Evolutionary conservation across 35 echinoderm and acorn worm species (phyloP).

Genomic region (Heliocidaris tuberculata): DNA sequence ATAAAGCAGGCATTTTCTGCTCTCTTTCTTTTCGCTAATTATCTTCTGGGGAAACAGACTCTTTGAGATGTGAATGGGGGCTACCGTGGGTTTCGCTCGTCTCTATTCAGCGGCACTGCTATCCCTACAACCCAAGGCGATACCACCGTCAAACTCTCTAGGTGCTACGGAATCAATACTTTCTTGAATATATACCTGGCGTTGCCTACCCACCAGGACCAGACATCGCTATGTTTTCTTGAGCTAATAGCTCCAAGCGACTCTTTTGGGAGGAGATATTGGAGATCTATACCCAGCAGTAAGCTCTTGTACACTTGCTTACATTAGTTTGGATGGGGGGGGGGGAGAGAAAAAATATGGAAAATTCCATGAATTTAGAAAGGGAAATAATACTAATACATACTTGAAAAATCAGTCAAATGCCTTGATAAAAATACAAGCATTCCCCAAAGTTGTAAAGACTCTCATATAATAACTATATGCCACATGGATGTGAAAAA

Average conservation of each 20-base stretch:
- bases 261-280: neutral
- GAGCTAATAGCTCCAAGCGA: neutral
- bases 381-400: neutral
- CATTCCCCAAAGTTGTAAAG: too few species aligned
- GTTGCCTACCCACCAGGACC: neutral
- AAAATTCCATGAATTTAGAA: neutral
- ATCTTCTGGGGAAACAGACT: neutral
- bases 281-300: neutral
- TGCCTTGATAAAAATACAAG: neutral
- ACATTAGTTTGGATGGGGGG: neutral
- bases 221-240: neutral
- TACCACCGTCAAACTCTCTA: neutral
- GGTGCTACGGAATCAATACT: neutral
- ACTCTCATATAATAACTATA: too few species aligned
- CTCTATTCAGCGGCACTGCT: neutral
- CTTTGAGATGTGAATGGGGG: neutral
- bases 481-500: too few species aligned
- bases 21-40: too few species aligned
- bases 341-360: neutral
- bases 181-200: slow-evolving; percentile 10
- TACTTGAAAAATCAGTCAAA: neutral
- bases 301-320: neutral
- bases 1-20: too few species aligned
- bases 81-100: neutral
- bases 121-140: neutral